Evolutionary conservation across 2,113 vertebrate species (phyloP), one percentile per base, ranked within the genome.

Genomic region (Sula dactylatra): DNA sequence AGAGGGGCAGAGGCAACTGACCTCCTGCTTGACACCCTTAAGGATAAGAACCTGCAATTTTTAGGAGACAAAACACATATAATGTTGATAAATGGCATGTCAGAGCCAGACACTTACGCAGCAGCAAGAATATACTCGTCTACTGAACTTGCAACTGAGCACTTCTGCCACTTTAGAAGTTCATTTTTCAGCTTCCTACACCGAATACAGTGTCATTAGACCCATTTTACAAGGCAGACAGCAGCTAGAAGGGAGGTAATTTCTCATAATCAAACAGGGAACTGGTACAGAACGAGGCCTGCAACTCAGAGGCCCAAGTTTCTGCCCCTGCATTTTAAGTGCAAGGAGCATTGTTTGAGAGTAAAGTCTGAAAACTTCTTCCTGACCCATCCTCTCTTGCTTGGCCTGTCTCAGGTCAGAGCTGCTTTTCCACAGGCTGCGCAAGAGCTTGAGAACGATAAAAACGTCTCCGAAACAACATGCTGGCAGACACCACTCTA

Each of bases 11-110:
- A 99, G 97, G 94, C 97, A 98, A 44, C 98, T 99, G 62, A 99
- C 99, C 96, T 99, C 99, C 16, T 99, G 98, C 94, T 99, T 99
- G 93, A 98, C 98, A 10, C 99, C 99, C 82, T 99, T 98, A 56
- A 99, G 99, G 93, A 99, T 99, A 93, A 99, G 97, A 80, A 99
- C 98, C 99, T 99, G 94, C 22, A 95, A 96, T 90, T 71, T 93
- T n/a, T 92, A 82, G 52, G 71, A 92, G 56, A 95, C 9, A 79
- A 91, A 90, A 76, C 4, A 27, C 0, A 1, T 14, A 19, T 2
- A 42, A 34, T 21, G 10, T 20, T 54, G 76, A 59, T 34, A 91
- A 78, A 54, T 19, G 2, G 13, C 14, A 22, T 1, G 2, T 61
- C n/a, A 71, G 32, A 84, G 9, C 11, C n/a, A 78, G 12, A 45